phyloP scores from a whole-genome alignment of 2,797 vertebrate species.

The Acrossocheilus wenchowensis region DNA sequence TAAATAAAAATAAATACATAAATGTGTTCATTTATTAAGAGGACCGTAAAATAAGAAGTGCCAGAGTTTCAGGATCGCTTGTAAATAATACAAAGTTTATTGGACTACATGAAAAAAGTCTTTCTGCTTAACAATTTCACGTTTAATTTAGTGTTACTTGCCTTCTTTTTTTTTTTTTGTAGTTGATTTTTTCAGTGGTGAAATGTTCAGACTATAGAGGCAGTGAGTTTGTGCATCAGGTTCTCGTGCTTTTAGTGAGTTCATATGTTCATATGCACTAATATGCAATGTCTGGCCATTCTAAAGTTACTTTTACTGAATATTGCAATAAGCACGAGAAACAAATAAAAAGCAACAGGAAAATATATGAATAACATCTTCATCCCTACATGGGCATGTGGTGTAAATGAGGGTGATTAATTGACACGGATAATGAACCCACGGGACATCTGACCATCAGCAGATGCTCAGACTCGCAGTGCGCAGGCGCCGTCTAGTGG shows the following conservation, averaged over 20 bases:
- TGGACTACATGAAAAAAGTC: no score
- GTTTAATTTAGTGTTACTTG: no score
- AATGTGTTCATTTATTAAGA: neutral
- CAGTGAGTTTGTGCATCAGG: neutral
- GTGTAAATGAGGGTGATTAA: neutral
- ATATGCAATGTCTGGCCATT: neutral
- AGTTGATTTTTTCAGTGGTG: neutral
- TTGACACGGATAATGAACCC: neutral
- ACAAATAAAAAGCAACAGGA: neutral
- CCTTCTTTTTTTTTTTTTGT: no score
- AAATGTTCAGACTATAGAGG: neutral
- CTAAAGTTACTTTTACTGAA: neutral
- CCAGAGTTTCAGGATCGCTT: neutral
- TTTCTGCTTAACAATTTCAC: no score
- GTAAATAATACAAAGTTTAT: no score
- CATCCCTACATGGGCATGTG: neutral
- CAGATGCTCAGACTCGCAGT: conserved; percentile 19
- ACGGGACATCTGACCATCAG: neutral
- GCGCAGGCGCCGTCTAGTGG: conserved; percentile 49
- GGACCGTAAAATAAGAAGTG: neutral
- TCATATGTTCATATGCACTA: neutral
- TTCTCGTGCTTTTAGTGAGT: neutral
- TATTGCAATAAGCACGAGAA: neutral
- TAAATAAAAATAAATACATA: neutral
- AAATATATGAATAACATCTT: neutral